These are phyloP conservation scores for Toxotes chatareus DNA, from an alignment of 2,113 vertebrate species.

Conservation along the genomic window DNA sequence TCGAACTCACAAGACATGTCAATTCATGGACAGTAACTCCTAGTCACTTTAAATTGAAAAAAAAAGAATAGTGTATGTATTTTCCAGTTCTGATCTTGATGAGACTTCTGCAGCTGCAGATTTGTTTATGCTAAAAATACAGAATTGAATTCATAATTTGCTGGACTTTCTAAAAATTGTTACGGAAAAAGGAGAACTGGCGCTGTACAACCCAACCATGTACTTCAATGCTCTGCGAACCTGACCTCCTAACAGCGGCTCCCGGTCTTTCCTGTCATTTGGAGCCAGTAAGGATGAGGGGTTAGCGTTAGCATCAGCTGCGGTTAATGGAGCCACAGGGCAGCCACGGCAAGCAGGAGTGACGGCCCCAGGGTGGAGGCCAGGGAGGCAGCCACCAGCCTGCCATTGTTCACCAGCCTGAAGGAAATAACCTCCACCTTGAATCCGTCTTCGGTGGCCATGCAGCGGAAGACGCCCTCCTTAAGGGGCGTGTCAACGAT, in stretches of 20 bases:
- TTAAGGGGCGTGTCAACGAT: conserved; percentile 78
- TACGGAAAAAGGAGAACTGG: conserved; percentile 40
- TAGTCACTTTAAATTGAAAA: conserved; percentile 24
- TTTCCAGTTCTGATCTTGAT: conserved; percentile 20
- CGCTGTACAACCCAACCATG: conserved; percentile 45
- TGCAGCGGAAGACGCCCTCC: conserved; percentile 87
- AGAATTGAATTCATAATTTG: conserved; percentile 30
- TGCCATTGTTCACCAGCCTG: conserved; percentile 79
- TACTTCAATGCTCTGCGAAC: conserved; percentile 79
- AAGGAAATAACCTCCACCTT: conserved; percentile 86
- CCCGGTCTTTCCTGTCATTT: conserved; percentile 60
- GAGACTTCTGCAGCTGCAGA: conserved; percentile 31
- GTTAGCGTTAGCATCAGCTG: conserved; percentile 71
- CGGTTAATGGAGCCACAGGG: conserved; percentile 84
- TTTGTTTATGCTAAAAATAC: conserved; percentile 43
- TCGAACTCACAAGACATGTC: conserved; percentile 10
- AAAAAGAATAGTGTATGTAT: neutral
- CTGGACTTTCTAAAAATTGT: conserved; percentile 50
- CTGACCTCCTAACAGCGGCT: conserved; percentile 69
- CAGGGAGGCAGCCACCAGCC: conserved; percentile 71
- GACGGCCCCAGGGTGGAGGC: conserved; percentile 77
- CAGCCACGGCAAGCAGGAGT: conserved; percentile 75
- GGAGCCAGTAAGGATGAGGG: conserved; percentile 69
- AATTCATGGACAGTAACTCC: conserved; percentile 29
- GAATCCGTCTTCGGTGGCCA: conserved; percentile 84